Evolutionary conservation across 2,797 vertebrate species (phyloP), one percentile per base, ranked within the genome.

Genomic region (Anguilla megastoma): DNA sequence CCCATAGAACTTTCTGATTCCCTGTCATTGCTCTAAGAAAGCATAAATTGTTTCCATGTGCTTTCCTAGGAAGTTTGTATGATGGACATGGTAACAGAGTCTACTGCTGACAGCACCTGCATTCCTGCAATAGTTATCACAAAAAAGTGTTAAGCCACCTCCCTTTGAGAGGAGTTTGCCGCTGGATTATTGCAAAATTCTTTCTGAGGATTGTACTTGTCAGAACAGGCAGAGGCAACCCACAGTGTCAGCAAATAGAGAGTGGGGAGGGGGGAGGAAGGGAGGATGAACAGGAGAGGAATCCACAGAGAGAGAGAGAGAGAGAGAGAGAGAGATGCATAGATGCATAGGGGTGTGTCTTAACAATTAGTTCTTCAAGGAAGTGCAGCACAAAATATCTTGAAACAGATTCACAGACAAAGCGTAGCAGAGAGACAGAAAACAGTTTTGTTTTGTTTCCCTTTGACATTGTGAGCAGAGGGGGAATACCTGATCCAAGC

Each of bases 301-400:
- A 33, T 69, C 69, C 27, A 30, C n/a, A 86, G 90, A 74, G 85
- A 76, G 82, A 80, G 89, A 79, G 86, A 76, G 84, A 86, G 87
- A 93, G 80, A 91, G 88, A 91, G 85, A 91, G 85, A 92, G 71
- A 88, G 90, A 91, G 88, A 91, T 66, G 76, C 87, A 92, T 63
- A 87, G 63, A 69, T 69, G n/a, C 90, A 91, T 89, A 95, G 95
- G 96, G 95, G 96, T 95, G 96, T 96, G 95, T 95, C 95, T 95
- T 92, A 93, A 94, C 95, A 94, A 95, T 95, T 94, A 96, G 96
- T 97, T 96, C 96, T 96, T 97, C 94, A 94, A 97, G 97, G 97
- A 97, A 97, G 96, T 97, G 88, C 92, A 94, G 93, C 93, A 95
- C 93, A 94, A 94, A 94, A 93, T 95, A 95, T 95, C 95, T 96